Evolutionary conservation across 2,113 vertebrate genomes (phyloP).

Genomic region (Coturnix japonica): DNA sequence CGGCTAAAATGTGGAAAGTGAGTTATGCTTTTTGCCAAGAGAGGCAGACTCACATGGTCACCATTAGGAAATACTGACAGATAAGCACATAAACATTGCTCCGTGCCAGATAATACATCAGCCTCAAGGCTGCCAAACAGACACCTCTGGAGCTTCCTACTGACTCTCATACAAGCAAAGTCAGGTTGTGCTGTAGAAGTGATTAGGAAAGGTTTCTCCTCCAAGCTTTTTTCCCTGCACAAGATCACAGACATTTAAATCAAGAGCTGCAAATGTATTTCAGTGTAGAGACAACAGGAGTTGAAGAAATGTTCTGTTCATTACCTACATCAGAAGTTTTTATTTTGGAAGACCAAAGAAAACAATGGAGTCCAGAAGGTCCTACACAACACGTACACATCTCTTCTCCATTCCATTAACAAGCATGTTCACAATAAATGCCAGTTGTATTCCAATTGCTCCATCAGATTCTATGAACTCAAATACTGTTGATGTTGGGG

Average conservation of each 20-base stretch:
- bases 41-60: background rate
- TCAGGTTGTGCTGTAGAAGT: background rate
- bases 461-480: background rate
- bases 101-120: background rate
- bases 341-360: background rate
- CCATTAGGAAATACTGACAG: constrained; percentile 9
- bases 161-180: background rate
- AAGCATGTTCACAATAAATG: background rate
- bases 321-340: background rate
- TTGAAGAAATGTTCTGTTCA: background rate
- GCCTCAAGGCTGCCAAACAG: constrained; percentile 1
- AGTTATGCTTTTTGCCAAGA: background rate
- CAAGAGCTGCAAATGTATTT: background rate
- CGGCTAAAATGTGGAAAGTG: background rate
- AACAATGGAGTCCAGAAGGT: background rate
- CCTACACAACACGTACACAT: fast-evolving
- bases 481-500: background rate
- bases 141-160: constrained; percentile 36
- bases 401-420: background rate
- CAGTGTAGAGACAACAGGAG: background rate
- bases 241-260: background rate
- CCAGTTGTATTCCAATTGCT: background rate
- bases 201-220: background rate
- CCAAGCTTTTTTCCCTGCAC: background rate
- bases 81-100: background rate